Evolutionary conservation across 2,888 invertebrate genomes (phyloP).

Genomic region (Sesia bembeciformis): DNA sequence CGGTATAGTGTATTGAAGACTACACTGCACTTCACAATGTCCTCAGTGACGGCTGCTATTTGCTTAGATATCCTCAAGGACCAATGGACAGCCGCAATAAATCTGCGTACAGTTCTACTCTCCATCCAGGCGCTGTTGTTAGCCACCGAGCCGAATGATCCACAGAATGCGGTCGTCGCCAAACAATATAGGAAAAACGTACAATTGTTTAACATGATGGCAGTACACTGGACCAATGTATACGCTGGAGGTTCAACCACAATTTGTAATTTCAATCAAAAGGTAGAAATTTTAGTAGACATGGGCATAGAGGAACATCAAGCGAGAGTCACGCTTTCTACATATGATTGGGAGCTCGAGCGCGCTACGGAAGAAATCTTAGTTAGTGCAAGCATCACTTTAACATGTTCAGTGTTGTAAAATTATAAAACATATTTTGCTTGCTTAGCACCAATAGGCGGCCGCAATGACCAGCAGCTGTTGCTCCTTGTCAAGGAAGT

Average conservation of each 20-base stretch:
- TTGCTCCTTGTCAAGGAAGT: too few species aligned
- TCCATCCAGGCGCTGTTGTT: constrained; percentile 96
- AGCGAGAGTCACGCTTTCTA: constrained; percentile 91
- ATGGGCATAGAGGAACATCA: constrained; percentile 96
- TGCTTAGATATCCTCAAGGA: constrained; percentile 99
- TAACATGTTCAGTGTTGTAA: too few species aligned
- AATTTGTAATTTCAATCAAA: constrained; percentile 84
- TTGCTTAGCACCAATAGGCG: too few species aligned
- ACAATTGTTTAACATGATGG: constrained; percentile 91
- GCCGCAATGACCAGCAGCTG: too few species aligned
- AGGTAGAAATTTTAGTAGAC: constrained; percentile 90
- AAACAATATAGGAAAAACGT: constrained; percentile 94
- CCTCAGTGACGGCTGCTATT: constrained; percentile 97
- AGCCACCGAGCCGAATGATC: constrained; percentile 94
- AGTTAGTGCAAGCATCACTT: constrained; percentile 26
- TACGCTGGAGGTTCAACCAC: constrained; percentile 86
- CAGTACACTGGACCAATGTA: constrained; percentile 95
- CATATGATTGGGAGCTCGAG: constrained; percentile 94
- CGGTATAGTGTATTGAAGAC: too few species aligned
- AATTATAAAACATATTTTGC: too few species aligned
- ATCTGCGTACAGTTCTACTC: constrained; percentile 93
- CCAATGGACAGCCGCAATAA: constrained; percentile 99
- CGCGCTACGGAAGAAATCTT: constrained; percentile 85
- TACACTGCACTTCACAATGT: constrained; percentile 57
- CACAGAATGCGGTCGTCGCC: constrained; percentile 97